phyloP scores from a whole-genome alignment of 2,113 vertebrate species.

The crab-eating macaque (Macaca fascicularis) region T2T-MFA8v1.1 NC_088389.1:12622501-12623000 shows the following conservation, averaged over 20 bases:
- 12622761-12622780: neutral
- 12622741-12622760: neutral
- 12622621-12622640: conserved; percentile 33
- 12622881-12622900: neutral
- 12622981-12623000: too few relatives aligned
- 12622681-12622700: neutral
- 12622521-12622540: neutral
- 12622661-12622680: neutral
- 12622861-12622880: conserved; percentile 1
- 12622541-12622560: neutral
- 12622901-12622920: neutral
- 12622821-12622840: conserved; percentile 87
- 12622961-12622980: too few relatives aligned
- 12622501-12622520: neutral
- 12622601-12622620: conserved; percentile 81
- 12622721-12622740: neutral
- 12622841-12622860: conserved; percentile 79
- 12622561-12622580: neutral
- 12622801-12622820: conserved; percentile 80
- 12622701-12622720: neutral
- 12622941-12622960: neutral
- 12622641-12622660: neutral
- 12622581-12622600: neutral
- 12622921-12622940: neutral
- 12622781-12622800: neutral